Conservation (phyloP, 2,888 invertebrate genomes). For the Mechanitis messenoides region DNA sequence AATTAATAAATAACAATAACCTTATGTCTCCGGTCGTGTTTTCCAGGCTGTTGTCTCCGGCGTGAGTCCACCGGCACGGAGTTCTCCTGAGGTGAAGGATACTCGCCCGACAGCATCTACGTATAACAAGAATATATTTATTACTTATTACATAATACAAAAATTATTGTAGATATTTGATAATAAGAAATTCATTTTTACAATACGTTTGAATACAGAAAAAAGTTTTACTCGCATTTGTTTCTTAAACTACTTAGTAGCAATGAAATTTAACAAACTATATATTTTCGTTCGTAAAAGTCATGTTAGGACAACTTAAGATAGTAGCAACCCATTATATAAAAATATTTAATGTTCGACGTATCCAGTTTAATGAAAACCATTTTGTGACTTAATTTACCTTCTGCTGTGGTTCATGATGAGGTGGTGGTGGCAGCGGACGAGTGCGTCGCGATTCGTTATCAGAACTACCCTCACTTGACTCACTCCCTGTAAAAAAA, state of each 20-base stretch:
- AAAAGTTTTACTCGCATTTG: no score
- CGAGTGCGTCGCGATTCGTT: conserved; percentile 57
- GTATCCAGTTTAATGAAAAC: no score
- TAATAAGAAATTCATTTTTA: no score
- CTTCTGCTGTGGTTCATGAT: conserved; percentile 66
- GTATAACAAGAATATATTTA: neutral
- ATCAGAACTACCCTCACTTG: conserved; percentile 78
- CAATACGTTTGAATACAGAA: no score
- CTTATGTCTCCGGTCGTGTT: conserved; percentile 69
- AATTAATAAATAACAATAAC: conserved; percentile 32
- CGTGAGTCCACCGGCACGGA: conserved; percentile 56
- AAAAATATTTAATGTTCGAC: no score
- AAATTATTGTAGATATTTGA: neutral
- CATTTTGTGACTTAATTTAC: conserved; percentile 31
- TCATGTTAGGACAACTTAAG: no score
- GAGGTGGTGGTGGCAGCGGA: conserved; percentile 61
- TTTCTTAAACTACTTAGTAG: no score
- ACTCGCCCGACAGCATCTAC: conserved; percentile 56
- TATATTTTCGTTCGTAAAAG: no score
- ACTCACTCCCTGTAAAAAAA: conserved; percentile 66
- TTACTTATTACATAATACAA: neutral
- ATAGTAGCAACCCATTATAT: no score
- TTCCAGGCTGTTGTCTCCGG: conserved; percentile 61
- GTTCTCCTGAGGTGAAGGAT: conserved; percentile 67
- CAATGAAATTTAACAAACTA: no score